Evolutionary conservation across 1,140 invertebrate species (phyloP), one percentile per base, ranked within the genome.

Genomic region (Meteorus sp.): DNA sequence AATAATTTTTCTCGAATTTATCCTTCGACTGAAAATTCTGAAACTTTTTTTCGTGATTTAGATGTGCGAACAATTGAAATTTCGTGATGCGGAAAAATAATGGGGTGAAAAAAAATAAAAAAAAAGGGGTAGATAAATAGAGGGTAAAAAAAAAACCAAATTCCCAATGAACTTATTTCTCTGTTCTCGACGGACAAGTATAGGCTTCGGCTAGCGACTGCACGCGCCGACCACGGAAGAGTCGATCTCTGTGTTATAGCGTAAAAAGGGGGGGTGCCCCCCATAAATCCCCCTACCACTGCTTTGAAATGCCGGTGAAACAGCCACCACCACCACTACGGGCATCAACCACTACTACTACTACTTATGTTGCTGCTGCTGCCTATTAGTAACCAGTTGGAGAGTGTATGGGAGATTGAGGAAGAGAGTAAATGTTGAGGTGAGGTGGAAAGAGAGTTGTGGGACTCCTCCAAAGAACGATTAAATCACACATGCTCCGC

Each of bases 201-300:
- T 78, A 76, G 72, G 69, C 72, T 72, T 75, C 74, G 67, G 70
- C 69, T 71, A 70, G 70, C 76, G 72, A 78, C 75, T 77, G 76
- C 74, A 74, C 65, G 71, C 70, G 72, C 66, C 69, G 66, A 64
- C 68, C 59, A 64, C 66, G 67, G 69, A 76, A 71, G 67, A 75
- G 64, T 66, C 69, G 69, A 74, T 72, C 70, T 70, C 68, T 61
- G 43, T 62, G 56, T n/a, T n/a, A n/a, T n/a, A n/a, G n/a, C n/a
- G n/a, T n/a, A 56, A 60, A 50, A 61, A 63, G 59, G 61, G 66
- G 60, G 60, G 59, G 37, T 54, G 57, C 33, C 37, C 7, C 59
- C 33, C 50, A 65, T 33, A 53, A 31, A 53, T 54, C 61, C 39
- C 58, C 61, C 60, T 60, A 62, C 63, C 65, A 62, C 35, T 39